phyloP scores from a whole-genome alignment of 2,797 vertebrate species.

The Gila robusta region DNA sequence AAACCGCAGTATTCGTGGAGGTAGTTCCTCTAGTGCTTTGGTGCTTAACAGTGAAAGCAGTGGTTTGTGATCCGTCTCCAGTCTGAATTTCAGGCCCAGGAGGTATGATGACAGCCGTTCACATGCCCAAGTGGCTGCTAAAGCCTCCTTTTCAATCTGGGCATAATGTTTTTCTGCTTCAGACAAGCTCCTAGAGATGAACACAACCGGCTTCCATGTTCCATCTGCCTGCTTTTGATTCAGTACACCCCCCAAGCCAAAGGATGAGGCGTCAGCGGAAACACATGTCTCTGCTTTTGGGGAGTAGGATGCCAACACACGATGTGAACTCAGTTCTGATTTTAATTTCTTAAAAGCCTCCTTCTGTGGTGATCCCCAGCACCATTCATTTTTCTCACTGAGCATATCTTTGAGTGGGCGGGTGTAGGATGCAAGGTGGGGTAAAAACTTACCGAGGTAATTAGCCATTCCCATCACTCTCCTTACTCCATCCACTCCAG shows the following conservation, averaged over 20 bases:
- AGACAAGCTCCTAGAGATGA: slow-evolving; percentile 38
- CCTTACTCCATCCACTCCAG: slow-evolving; percentile 1
- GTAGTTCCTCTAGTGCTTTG: not conserved
- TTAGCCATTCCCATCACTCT: slow-evolving; percentile 49
- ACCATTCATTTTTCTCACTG: no score
- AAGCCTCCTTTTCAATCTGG: slow-evolving; percentile 45
- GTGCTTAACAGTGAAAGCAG: slow-evolving; percentile 2
- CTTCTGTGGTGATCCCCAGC: no score
- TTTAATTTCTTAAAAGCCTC: no score
- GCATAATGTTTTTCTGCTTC: slow-evolving; percentile 47
- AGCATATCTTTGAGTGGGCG: no score
- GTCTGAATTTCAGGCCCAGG: not conserved
- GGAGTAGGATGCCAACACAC: no score
- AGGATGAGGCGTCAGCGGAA: slow-evolving; percentile 41
- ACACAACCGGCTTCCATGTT: slow-evolving; percentile 41
- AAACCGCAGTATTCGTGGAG: not conserved
- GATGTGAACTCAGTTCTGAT: no score
- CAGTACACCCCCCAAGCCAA: slow-evolving; percentile 22
- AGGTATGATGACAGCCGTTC: not conserved
- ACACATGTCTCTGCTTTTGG: no score
- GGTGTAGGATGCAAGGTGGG: no score
- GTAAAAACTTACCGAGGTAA: no score
- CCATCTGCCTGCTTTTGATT: slow-evolving; percentile 47
- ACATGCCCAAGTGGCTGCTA: not conserved
- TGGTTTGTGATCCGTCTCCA: not conserved